phyloP scores from a whole-genome alignment of 2,113 vertebrate genomes.

The Corapipo altera region DNA sequence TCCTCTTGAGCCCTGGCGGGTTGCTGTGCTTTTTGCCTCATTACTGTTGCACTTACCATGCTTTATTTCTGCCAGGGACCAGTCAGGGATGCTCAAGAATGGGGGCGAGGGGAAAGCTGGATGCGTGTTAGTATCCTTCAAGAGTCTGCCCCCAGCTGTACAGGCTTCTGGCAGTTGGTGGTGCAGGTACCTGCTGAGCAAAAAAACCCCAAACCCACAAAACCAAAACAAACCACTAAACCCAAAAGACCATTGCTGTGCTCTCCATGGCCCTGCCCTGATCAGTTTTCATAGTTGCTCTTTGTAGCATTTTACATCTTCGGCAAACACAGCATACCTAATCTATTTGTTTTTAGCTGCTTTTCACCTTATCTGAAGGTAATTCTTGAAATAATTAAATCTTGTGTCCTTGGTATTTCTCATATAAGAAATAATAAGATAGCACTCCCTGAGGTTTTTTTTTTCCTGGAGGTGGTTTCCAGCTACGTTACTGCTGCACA shows the following conservation, averaged over 20 bases:
- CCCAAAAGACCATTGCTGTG: not conserved
- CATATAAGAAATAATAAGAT: not conserved
- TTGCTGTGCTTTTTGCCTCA: not conserved
- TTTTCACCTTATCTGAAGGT: not conserved
- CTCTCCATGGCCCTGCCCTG: not conserved
- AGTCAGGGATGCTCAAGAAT: not conserved
- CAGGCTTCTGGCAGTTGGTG: not conserved
- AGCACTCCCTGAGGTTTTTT: accelerated
- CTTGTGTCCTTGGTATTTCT: not conserved
- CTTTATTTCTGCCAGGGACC: not conserved
- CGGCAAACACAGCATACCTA: not conserved
- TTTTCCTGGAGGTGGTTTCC: not conserved
- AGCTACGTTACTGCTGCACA: accelerated
- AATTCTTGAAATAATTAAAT: not conserved
- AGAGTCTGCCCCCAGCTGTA: not conserved
- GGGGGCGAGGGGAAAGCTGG: accelerated
- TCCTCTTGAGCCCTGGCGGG: not conserved
- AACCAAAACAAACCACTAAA: not conserved
- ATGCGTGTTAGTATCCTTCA: not conserved
- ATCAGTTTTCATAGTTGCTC: not conserved
- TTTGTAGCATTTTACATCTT: not conserved
- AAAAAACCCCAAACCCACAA: not conserved
- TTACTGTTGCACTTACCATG: not conserved
- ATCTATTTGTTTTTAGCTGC: not conserved
- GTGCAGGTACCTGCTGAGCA: not conserved